Evolutionary conservation across 2,888 invertebrate genomes (phyloP).

Genomic region (Taenaris catops): DNA sequence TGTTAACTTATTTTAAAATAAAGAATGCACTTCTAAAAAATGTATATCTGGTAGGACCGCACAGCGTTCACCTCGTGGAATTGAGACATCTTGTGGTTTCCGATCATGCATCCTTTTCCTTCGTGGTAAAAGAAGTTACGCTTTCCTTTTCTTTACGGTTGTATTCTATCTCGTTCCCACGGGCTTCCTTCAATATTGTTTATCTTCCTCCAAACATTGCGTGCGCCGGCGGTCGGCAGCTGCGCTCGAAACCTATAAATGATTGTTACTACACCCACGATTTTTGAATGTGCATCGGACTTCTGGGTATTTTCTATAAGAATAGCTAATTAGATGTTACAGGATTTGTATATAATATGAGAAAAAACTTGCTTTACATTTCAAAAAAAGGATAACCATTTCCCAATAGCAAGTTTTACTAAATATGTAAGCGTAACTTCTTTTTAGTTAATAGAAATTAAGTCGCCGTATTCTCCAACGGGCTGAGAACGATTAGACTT

Average conservation of each 20-base stretch:
- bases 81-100: constrained; percentile 80
- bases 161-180: constrained; percentile 60
- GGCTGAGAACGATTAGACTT: no score
- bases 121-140: constrained; percentile 39
- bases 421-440: no score
- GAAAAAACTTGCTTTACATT: no score
- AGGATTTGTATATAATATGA: no score
- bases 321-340: constrained; percentile 12
- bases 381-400: no score
- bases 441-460: no score
- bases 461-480: no score
- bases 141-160: constrained; percentile 67
- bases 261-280: constrained; percentile 58
- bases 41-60: constrained; percentile 62
- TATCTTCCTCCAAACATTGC: constrained; percentile 76
- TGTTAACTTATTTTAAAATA: constrained; percentile 40
- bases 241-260: constrained; percentile 70
- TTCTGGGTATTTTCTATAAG: constrained; percentile 36
- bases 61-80: constrained; percentile 74
- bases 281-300: constrained; percentile 48
- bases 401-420: no score
- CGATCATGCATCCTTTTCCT: constrained; percentile 66
- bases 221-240: constrained; percentile 65
- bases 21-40: constrained; percentile 63
- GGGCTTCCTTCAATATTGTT: constrained; percentile 61